Evolutionary conservation across 2,797 vertebrate genomes (phyloP).

Genomic region (Florisuga fusca): DNA sequence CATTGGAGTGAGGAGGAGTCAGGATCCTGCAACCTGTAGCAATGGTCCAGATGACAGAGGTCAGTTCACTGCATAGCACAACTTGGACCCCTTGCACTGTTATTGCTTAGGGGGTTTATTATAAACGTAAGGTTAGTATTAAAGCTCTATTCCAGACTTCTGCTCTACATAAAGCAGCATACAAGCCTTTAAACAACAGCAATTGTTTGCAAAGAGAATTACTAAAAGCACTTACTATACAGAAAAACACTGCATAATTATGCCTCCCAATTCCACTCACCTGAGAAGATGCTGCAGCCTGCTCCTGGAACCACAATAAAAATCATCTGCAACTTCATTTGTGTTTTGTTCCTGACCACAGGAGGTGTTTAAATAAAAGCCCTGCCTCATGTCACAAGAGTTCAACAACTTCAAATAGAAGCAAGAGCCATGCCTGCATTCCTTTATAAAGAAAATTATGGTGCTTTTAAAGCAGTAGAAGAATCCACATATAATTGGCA

Average conservation of each 20-base stretch:
- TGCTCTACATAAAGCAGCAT: neutral
- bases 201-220: neutral
- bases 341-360: constrained; percentile 41
- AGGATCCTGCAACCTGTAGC: neutral
- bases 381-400: neutral
- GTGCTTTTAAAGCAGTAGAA: neutral
- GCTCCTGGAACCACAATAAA: constrained; percentile 47
- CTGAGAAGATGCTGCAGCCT: constrained; percentile 43
- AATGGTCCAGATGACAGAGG: neutral
- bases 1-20: accelerated
- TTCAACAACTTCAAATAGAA: neutral
- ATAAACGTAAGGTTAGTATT: neutral
- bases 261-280: neutral
- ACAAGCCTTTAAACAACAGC: constrained; percentile 20
- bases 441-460: constrained; percentile 5
- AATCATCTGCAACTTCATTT: neutral
- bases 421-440: constrained; percentile 18
- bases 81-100: neutral
- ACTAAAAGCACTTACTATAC: neutral
- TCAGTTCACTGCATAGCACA: neutral
- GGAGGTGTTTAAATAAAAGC: neutral
- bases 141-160: neutral
- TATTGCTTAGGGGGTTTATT: neutral
- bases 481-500: neutral
- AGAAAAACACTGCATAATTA: neutral